Evolutionary conservation across 2,797 vertebrate genomes (phyloP).

Genomic region (Discoglossus pictus): DNA sequence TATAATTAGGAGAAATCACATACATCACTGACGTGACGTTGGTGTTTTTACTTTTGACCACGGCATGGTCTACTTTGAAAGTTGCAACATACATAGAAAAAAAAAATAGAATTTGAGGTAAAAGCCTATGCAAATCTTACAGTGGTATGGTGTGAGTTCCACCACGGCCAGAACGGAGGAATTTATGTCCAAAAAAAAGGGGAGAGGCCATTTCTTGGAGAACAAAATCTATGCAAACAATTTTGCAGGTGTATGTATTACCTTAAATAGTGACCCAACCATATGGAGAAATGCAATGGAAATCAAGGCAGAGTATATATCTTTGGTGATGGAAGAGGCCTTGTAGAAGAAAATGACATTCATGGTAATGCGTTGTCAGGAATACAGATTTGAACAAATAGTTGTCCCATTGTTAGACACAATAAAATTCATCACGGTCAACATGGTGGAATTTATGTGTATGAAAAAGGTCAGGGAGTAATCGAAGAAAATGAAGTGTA

Average conservation of each 20-base stretch:
- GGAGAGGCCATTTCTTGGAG: conserved; percentile 97
- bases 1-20: conserved; percentile 98
- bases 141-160: conserved; percentile 97
- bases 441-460: conserved; percentile 97
- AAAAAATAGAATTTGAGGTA: conserved; percentile 98
- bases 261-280: conserved; percentile 98
- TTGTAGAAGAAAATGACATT: conserved; percentile 98
- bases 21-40: conserved; percentile 97
- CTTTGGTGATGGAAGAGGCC: conserved; percentile 97
- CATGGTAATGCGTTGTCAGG: conserved; percentile 96
- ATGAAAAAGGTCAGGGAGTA: conserved; percentile 98
- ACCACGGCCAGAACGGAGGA: conserved; percentile 97
- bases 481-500: conserved; percentile 99
- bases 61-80: conserved; percentile 99
- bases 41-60: conserved; percentile 99
- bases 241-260: conserved; percentile 99
- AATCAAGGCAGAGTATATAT: conserved; percentile 99
- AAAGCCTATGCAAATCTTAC: conserved; percentile 99
- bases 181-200: conserved; percentile 99
- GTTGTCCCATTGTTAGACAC: conserved; percentile 97
- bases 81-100: conserved; percentile 98
- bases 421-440: conserved; percentile 99
- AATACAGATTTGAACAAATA: conserved; percentile 98
- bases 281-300: conserved; percentile 99
- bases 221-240: conserved; percentile 99